Conservation (phyloP, 1,140 invertebrate genomes). For the Euschistus heros region DNA sequence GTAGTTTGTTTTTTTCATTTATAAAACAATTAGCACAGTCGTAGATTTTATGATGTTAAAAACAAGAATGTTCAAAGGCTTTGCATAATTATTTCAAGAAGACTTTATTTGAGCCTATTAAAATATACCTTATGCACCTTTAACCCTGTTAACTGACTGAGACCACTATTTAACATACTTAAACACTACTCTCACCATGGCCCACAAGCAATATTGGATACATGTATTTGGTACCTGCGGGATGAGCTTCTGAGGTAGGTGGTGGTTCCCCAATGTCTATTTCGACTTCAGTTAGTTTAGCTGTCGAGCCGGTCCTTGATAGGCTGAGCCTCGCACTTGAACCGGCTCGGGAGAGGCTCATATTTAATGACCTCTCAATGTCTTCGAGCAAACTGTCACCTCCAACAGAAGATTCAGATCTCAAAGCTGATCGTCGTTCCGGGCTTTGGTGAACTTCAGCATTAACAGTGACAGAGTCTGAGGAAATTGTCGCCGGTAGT, state of each 20-base stretch:
- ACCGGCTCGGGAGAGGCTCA: slow-evolving; percentile 20
- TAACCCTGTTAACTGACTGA: too few relatives aligned
- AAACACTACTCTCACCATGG: slow-evolving; percentile 29
- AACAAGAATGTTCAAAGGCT: neutral
- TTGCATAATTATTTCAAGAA: neutral
- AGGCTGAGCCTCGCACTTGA: slow-evolving; percentile 9
- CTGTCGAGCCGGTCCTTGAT: slow-evolving; percentile 13
- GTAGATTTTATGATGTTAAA: neutral
- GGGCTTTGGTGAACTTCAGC: slow-evolving; percentile 27
- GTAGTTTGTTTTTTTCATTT: neutral
- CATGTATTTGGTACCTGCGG: slow-evolving; percentile 22
- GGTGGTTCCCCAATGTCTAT: slow-evolving; percentile 11
- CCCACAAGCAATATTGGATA: slow-evolving; percentile 28
- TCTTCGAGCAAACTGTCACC: slow-evolving; percentile 28
- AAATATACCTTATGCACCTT: too few relatives aligned
- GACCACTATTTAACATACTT: neutral
- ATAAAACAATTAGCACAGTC: neutral
- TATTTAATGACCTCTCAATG: slow-evolving; percentile 27
- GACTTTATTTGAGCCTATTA: too few relatives aligned
- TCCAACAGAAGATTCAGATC: slow-evolving; percentile 17
- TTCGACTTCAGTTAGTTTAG: slow-evolving; percentile 20
- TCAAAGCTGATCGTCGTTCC: slow-evolving; percentile 5
- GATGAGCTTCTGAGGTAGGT: neutral
- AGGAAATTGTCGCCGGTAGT: slow-evolving; percentile 21
- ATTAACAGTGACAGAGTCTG: slow-evolving; percentile 29